Base-by-base conservation (phyloP, 2,888 invertebrate species). In the Xylocampa areola region DNA sequence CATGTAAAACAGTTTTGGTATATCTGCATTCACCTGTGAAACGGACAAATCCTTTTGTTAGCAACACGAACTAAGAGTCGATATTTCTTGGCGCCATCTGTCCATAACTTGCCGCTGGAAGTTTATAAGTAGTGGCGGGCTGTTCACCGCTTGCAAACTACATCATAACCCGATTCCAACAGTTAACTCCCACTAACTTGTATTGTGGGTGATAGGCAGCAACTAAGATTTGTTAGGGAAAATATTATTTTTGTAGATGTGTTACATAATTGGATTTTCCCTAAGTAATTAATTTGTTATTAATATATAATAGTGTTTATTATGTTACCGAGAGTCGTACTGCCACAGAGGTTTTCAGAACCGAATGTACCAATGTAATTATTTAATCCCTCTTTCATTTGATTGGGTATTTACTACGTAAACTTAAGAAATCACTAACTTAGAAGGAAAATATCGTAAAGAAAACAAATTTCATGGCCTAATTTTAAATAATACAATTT, bases 101-200 rank as follows among this genome's bases (percentile, higher is more conserved):
- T 45, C n/a, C 32, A 35, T 36, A 64, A 60, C 53, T 64, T 57
- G 8, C 33, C 7, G n/a, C 33, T 4, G 29, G 17, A 63, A 48
- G 51, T 68, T 60, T 33, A 17, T 43, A 64, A 60, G 64, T 45
- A 49, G 52, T 25, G 16, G 23, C 30, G 16, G 43, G 5, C 27
- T 37, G 40, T 27, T 62, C 33, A 45, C 37, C 27, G 33, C 33
- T 53, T 41, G 39, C 43, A 43, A 65, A 61, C 51, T 64, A 64
- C 37, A 65, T 61, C 57, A 58, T 71, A 73, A 69, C 58, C 49
- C 16, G 51, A 68, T 73, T 49, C 37, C 27, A 52, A 35, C 52
- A 32, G 59, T 73, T 59, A 40, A 55, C 55, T 54, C 33, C 10
- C 7, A 39, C 44, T 54, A 39, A 48, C 43, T 53, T 43, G 10